Evolutionary conservation across 1,140 invertebrate genomes (phyloP).

Genomic region (Steinernema feltiae): DNA sequence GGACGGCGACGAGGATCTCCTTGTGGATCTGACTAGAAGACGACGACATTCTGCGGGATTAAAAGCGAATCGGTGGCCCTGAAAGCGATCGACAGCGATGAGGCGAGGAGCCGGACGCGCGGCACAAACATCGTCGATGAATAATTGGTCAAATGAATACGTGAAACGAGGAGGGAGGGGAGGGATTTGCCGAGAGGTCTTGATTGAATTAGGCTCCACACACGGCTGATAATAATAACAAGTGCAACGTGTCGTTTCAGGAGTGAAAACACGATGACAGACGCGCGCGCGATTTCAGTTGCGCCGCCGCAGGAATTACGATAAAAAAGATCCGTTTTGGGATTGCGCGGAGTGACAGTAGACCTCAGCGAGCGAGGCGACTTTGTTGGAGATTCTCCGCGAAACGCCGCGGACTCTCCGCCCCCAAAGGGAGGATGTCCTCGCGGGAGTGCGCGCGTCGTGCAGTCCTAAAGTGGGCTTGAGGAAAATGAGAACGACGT

Average conservation of each 20-base stretch:
- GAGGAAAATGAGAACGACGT: no score
- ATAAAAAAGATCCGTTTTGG: neutral
- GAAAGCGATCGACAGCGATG: neutral
- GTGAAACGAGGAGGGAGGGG: neutral
- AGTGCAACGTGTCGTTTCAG: neutral
- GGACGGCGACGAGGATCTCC: neutral
- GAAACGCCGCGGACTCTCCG: neutral
- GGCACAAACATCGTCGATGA: neutral
- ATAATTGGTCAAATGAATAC: neutral
- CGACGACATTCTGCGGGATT: neutral
- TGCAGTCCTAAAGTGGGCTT: no score
- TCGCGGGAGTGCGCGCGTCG: no score
- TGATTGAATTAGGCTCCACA: neutral
- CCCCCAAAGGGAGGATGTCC: neutral
- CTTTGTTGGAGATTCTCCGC: no score
- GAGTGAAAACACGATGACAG: neutral
- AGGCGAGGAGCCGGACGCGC: neutral
- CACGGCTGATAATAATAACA: neutral
- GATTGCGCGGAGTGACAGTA: neutral
- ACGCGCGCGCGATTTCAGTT: no score
- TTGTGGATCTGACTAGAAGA: conserved; percentile 4
- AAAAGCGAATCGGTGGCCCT: neutral
- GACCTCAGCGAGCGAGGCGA: neutral
- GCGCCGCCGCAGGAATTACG: neutral
- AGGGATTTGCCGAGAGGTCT: neutral